Evolutionary conservation across 1,140 invertebrate species (phyloP).

Genomic region (Aphelenchoides besseyi): DNA sequence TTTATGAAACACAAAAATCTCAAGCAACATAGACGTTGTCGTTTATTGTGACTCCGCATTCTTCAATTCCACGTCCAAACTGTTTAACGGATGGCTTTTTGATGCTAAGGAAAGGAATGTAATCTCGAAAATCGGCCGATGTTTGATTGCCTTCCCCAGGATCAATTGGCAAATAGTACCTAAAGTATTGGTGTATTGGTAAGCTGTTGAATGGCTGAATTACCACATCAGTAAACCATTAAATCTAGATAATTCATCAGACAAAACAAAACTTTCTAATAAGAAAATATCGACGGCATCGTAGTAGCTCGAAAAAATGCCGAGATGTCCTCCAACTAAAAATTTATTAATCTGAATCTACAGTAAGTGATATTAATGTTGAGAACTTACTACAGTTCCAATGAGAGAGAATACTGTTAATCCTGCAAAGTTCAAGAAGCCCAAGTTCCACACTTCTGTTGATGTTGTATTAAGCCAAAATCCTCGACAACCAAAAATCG

Average conservation of each 20-base stretch:
- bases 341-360: neutral
- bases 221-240: neutral
- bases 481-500: neutral
- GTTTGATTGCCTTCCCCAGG: neutral
- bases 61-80: neutral
- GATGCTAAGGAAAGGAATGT: neutral
- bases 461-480: neutral
- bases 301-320: neutral
- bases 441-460: neutral
- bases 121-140: neutral
- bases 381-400: neutral
- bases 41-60: neutral
- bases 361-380: neutral
- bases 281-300: neutral
- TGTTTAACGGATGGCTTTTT: neutral
- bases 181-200: neutral
- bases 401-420: neutral
- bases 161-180: neutral
- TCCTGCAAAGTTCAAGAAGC: neutral
- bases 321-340: neutral
- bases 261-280: neutral
- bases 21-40: slow-evolving; percentile 8
- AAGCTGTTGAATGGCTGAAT: neutral
- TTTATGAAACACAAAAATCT: neutral
- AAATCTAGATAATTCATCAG: neutral